phyloP scores from a whole-genome alignment of 1,140 invertebrate genomes.

The Himalopsyche phryganea region DNA sequence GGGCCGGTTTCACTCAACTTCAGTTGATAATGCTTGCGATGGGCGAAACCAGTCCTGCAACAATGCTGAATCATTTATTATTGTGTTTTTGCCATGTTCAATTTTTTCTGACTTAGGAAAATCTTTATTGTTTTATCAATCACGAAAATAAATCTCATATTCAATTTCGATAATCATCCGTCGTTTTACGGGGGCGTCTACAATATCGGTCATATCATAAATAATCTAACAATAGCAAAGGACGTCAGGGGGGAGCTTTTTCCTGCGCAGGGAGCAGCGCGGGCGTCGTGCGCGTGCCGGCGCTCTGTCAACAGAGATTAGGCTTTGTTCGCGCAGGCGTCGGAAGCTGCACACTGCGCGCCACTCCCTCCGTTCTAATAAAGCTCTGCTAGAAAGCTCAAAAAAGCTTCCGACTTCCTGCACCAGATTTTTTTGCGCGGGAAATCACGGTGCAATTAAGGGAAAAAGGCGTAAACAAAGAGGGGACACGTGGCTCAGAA shows the following conservation, averaged over 20 bases:
- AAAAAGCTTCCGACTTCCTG: conserved; percentile 10
- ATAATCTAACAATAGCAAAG: conserved; percentile 31
- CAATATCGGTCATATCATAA: conserved; percentile 35
- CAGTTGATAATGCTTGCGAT: no score
- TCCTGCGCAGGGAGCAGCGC: conserved; percentile 20
- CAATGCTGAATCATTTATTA: no score
- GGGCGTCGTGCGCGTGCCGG: conserved; percentile 24
- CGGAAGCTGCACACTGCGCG: conserved; percentile 6
- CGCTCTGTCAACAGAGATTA: conserved; percentile 36
- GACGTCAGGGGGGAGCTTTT: conserved; percentile 25
- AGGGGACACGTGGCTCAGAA: conserved; percentile 21
- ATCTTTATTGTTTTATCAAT: no score
- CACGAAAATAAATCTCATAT: no score
- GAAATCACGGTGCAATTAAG: conserved; percentile 35
- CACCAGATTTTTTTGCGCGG: conserved; percentile 19
- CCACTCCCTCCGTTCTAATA: background rate
- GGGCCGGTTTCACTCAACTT: no score
- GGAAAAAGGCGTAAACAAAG: conserved; percentile 35
- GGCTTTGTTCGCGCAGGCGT: conserved; percentile 27
- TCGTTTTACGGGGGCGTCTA: background rate
- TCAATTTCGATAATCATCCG: no score
- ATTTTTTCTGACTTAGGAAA: no score
- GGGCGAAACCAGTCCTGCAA: no score
- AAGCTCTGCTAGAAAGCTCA: no score
- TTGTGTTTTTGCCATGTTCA: no score